Base-by-base conservation (phyloP, 2,797 vertebrate species). In the Dipus sagitta region DNA sequence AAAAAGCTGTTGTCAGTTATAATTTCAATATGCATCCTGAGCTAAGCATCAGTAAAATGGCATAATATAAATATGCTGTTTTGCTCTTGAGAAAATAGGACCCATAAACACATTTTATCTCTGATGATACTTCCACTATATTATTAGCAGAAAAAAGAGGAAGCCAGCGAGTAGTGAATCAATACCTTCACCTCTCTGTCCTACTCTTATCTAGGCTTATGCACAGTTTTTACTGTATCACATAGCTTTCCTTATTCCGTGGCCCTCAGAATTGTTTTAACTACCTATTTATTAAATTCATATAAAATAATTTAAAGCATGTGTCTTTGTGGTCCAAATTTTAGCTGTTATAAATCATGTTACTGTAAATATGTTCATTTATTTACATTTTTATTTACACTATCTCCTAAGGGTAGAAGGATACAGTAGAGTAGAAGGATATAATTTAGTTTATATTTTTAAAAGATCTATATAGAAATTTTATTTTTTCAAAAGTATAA, bases 61-160 rank as follows among this genome's bases (percentile, higher is more conserved):
- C 20, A 72, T 38, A 77, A 52, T 88, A 70, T 65, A 85, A 94
- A 86, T 83, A 72, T 12, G 79, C 47, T 47, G 47, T 47, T 47
- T 47, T 47, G 17, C 13, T 77, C 3, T 75, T 64, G 13, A 26
- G 88, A 82, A 90, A 79, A 74, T 65, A 38, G 0, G 88, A 60
- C 23, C 26, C 62, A 47, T 64, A 15, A 72, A 47, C 34, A 58
- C 3, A 68, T 65, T 34, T 93, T 90, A 54, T 83, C 1, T 90
- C 62, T 90, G 60, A 75, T 77, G 7, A 71, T 52, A 23, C 67
- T 68, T 78, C 9, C 70, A 78, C 38, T 68, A 20, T 13, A 87
- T 32, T 76, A 83, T 77, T 81, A 79, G 5, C 14, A 24, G 17
- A 2, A 30, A 58, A 82, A 67, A 68, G 11, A 14, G 11, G 87